These are phyloP conservation scores for Cataglyphis cursor DNA, from an alignment of 2,888 invertebrate genomes.

Conservation along the genomic window DNA sequence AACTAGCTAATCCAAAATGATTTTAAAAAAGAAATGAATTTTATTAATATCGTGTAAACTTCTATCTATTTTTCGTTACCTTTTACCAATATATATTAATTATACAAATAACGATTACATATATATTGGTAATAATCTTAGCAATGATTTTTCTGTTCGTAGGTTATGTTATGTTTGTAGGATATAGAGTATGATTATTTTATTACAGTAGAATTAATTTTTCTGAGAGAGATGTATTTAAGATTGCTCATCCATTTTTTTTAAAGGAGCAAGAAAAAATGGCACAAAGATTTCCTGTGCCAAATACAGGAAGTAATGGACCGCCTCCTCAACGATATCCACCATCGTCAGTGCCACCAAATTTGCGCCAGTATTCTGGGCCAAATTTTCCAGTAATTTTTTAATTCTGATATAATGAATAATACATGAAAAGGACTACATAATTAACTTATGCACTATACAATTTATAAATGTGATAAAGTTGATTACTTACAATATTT, in stretches of 20 bases:
- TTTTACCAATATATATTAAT: background rate
- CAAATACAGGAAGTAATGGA: slow-evolving; percentile 87
- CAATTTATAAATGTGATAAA: background rate
- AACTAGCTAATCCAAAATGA: background rate
- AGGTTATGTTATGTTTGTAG: slow-evolving; percentile 6
- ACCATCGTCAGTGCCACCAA: slow-evolving; percentile 89
- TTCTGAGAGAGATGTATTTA: background rate
- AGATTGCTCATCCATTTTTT: background rate
- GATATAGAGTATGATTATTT: background rate
- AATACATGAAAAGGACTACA: background rate
- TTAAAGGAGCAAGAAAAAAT: slow-evolving; percentile 80
- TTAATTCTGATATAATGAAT: background rate
- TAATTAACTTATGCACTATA: background rate
- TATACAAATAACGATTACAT: background rate
- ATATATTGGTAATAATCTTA: slow-evolving; percentile 2
- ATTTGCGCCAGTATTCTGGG: slow-evolving; percentile 90
- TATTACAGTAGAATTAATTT: background rate
- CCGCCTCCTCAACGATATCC: slow-evolving; percentile 89
- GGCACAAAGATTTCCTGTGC: slow-evolving; percentile 89
- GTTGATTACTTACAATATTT: background rate
- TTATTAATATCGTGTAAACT: background rate
- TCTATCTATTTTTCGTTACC: background rate
- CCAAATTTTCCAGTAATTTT: slow-evolving; percentile 92
- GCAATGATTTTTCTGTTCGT: background rate
- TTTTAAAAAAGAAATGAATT: background rate